Evolutionary conservation across 1,140 invertebrate genomes (phyloP).

Genomic region (Aphelinus certus): DNA sequence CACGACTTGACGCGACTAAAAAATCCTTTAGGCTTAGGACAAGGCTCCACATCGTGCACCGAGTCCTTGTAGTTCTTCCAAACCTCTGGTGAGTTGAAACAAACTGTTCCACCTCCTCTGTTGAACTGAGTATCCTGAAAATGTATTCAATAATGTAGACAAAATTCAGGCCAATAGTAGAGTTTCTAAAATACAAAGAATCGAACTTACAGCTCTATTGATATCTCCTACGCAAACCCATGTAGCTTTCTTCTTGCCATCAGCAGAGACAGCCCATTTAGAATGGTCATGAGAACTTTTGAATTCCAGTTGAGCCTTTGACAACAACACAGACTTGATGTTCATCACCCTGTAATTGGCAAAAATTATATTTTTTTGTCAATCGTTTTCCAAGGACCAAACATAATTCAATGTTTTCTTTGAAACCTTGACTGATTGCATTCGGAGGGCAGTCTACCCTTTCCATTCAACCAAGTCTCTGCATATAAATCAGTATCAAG

Average conservation of each 20-base stretch:
- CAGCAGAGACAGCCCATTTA: slow-evolving; percentile 85
- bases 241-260: slow-evolving; percentile 64
- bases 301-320: slow-evolving; percentile 71
- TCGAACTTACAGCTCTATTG: slow-evolving; percentile 81
- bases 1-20: slow-evolving; percentile 19
- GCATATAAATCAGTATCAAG: slow-evolving; percentile 77
- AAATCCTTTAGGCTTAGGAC: slow-evolving; percentile 46
- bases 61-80: slow-evolving; percentile 67
- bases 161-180: slow-evolving; percentile 22
- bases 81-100: slow-evolving; percentile 68
- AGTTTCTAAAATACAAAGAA: background rate
- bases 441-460: slow-evolving; percentile 74
- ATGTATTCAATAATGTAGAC: slow-evolving; percentile 21
- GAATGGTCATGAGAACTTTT: slow-evolving; percentile 86
- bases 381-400: background rate
- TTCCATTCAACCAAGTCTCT: slow-evolving; percentile 90
- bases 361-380: background rate
- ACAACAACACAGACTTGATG: slow-evolving; percentile 70
- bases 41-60: slow-evolving; percentile 62
- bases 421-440: slow-evolving; percentile 66
- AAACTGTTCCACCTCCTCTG: slow-evolving; percentile 86
- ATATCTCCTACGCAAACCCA: slow-evolving; percentile 94
- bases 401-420: slow-evolving; percentile 30
- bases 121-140: slow-evolving; percentile 76
- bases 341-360: slow-evolving; percentile 73